Percentiles rank a stretch among this genome's conserved stretches.
Evolutionary conservation across 1,140 invertebrate species (phyloP).

Genomic region (Dendrolimus kikuchii): DNA sequence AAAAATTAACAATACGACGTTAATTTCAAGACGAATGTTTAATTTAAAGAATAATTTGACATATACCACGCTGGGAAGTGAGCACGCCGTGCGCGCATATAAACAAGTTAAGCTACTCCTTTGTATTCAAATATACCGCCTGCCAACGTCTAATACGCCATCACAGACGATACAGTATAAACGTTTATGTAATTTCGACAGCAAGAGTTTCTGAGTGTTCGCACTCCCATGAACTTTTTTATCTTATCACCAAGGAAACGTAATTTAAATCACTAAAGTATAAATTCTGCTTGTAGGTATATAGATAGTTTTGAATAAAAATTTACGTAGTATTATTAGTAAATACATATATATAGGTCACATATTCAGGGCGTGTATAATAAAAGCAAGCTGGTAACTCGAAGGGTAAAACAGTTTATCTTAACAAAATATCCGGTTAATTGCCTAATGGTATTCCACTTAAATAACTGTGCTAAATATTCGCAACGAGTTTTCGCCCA

Average conservation of each 20-base stretch:
- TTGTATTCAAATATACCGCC: neutral
- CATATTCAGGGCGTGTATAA: no score
- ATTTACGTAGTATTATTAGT: neutral
- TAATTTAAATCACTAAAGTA: neutral
- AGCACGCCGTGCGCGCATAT: neutral
- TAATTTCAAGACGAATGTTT: no score
- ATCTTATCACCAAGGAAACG: conserved; percentile 3
- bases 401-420: no score
- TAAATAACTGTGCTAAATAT: no score
- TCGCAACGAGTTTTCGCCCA: no score
- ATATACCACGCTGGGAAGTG: no score
- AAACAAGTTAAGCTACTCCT: neutral
- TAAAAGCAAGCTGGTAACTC: no score
- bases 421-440: no score
- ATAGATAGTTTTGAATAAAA: neutral
- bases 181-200: conserved; percentile 12
- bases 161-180: conserved; percentile 11
- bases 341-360: no score
- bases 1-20: no score
- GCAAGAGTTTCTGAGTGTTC: conserved; percentile 5
- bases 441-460: no score
- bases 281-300: conserved; percentile 1
- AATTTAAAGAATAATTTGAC: no score
- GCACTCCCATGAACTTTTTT: conserved; percentile 4
- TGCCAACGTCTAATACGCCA: conserved; percentile 9